Conservation (phyloP, 1,140 invertebrate genomes). For the Drosophila azteca region DNA sequence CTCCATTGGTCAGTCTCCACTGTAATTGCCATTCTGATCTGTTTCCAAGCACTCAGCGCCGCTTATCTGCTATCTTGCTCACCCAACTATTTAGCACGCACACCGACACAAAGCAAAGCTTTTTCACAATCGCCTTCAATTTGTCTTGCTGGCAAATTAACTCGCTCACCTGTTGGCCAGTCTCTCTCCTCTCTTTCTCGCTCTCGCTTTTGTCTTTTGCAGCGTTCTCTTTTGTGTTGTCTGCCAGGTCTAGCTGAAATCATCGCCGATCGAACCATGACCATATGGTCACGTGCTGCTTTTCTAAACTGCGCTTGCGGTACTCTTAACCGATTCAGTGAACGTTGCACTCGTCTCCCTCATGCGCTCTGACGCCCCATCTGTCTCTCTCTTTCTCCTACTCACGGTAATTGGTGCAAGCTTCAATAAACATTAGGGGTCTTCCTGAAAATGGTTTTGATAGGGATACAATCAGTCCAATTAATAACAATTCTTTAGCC, state of each 20-base stretch:
- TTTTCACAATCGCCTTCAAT: slow-evolving; percentile 73
- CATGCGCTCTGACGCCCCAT: background rate
- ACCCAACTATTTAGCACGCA: slow-evolving; percentile 30
- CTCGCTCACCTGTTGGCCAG: slow-evolving; percentile 48
- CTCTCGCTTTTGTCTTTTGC: slow-evolving; percentile 13
- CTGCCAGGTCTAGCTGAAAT: slow-evolving; percentile 41
- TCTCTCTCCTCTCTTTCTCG: slow-evolving; percentile 4
- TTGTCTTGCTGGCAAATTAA: slow-evolving; percentile 77
- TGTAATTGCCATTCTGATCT: slow-evolving; percentile 16
- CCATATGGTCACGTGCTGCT: slow-evolving; percentile 50
- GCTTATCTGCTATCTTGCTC: slow-evolving; percentile 51
- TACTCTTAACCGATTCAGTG: slow-evolving; percentile 65
- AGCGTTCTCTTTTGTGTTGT: slow-evolving; percentile 1
- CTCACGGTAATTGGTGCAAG: slow-evolving; percentile 52
- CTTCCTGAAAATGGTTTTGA: no score
- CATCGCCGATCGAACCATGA: slow-evolving; percentile 34
- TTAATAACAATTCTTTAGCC: no score
- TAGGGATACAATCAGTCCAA: no score
- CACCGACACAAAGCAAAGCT: slow-evolving; percentile 46
- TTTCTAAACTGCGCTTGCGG: slow-evolving; percentile 55
- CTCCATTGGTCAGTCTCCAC: background rate
- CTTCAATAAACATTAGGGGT: no score
- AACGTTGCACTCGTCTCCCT: background rate
- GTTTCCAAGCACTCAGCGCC: slow-evolving; percentile 56
- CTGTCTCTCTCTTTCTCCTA: slow-evolving; percentile 2